Percentiles rank a stretch among this genome's conserved stretches.
Evolutionary conservation across 2,113 vertebrate genomes (phyloP).

Genomic region (Canis aureus): DNA sequence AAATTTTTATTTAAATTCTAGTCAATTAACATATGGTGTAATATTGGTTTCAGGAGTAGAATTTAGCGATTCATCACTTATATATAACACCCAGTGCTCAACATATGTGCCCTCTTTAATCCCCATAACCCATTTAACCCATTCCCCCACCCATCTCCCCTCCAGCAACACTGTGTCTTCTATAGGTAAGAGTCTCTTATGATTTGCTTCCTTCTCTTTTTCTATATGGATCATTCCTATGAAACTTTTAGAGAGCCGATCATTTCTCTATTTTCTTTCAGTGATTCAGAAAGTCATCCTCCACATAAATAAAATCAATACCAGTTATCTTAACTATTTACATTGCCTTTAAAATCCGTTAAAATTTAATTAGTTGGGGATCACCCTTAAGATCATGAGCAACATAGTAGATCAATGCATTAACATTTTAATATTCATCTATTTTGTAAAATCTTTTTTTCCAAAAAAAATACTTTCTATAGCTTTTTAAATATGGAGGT

Average conservation of each 20-base stretch:
- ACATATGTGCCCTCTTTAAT: neutral
- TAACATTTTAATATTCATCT: neutral
- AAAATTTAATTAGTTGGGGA: neutral
- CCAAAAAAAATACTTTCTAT: neutral
- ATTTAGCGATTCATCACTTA: neutral
- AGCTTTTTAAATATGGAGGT: neutral
- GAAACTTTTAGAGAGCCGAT: neutral
- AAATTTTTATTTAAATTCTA: neutral
- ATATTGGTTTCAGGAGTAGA: neutral
- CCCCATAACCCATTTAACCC: neutral
- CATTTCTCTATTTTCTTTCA: neutral
- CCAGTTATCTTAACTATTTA: neutral
- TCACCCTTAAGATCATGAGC: neutral
- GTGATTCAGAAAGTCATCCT: neutral
- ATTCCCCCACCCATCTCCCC: neutral
- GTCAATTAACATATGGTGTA: neutral
- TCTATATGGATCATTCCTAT: neutral
- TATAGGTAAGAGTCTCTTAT: neutral
- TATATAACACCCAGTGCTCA: neutral
- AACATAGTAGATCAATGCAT: neutral
- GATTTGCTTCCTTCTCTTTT: neutral
- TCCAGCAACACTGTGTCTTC: neutral
- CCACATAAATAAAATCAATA: neutral
- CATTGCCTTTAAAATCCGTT: neutral
- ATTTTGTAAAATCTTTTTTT: neutral